Base-by-base conservation (phyloP, 2,888 invertebrate species). In the Nyleta sp. region DNA sequence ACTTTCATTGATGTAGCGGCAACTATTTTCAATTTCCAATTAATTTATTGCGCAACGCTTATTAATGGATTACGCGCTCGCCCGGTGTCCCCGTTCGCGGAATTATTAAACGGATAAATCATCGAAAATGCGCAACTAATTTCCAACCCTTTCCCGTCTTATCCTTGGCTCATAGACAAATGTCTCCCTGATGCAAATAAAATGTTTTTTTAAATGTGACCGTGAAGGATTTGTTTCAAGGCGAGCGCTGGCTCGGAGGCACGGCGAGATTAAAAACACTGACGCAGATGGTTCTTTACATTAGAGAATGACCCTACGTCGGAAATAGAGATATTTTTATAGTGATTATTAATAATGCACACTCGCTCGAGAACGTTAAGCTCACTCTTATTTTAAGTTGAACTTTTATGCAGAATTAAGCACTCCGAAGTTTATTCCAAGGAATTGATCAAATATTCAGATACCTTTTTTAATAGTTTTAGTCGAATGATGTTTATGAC, bases 171-270 rank as follows among this genome's bases (percentile, higher is more conserved):
- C 48, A 42, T 52, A 55, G 60, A 70, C 57, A 64, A 68, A 68
- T 33, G 57, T 75, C 48, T 59, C 13, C 7, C 20, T 52, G 57
- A 55, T 64, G 65, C 57, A 71, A 71, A 71, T 65, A 64, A 64
- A 65, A 71, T 77, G 57, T 53, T 71, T 71, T 60, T 71, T 72
- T 28, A 50, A 65, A 44, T 40, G 62, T 31, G 67, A 67, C 72
- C 77, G 33, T 67, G 60, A 68, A 72, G 57, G 38, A 78, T 78
- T 60, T 55, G 62, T 78, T 77, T 68, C 72, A 78, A 73, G 78
- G 72, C 52, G 18, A 78, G 42, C 18, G 28, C n/a, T 59, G 20
- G 68, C 72, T 73, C 28, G 31, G 17, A 60, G 71, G 68, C 62
- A 53, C 11, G 24, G 11, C 59, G 46, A 55, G 72, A 77, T 71